A percentile compares a stretch with the other conserved stretches of the same genome.
Evolutionary conservation across 2,888 invertebrate species (phyloP).

Genomic region (Stratiomys singularior): DNA sequence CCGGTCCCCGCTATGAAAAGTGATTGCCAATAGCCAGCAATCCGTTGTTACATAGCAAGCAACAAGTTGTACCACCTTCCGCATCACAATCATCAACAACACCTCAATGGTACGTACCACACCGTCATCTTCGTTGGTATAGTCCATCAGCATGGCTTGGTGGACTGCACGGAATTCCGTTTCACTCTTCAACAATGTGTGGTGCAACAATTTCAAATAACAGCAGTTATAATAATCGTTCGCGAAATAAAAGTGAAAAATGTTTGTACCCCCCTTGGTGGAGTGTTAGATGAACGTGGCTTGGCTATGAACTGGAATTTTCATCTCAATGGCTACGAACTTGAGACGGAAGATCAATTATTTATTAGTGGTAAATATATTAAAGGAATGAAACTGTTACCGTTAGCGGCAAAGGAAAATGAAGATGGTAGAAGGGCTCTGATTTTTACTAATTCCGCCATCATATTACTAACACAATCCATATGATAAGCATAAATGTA

Average conservation of each 20-base stretch:
- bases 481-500: too few species aligned
- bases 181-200: background rate
- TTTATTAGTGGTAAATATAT: too few species aligned
- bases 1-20: background rate
- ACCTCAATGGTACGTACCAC: background rate
- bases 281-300: too few species aligned
- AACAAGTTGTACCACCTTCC: background rate
- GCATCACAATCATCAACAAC: background rate
- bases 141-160: background rate
- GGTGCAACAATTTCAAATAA: background rate
- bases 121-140: background rate
- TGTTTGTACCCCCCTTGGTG: background rate
- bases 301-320: too few species aligned
- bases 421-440: too few species aligned
- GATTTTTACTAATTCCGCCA: too few species aligned
- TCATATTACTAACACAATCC: too few species aligned
- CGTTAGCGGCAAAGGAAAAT: too few species aligned
- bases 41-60: background rate
- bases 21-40: background rate
- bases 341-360: too few species aligned
- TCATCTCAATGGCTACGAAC: too few species aligned
- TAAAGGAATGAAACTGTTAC: too few species aligned
- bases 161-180: background rate
- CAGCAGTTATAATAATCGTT: background rate
- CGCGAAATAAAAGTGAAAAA: constrained; percentile 2